These are phyloP conservation scores for Hirtodrosophila duncani DNA, from an alignment of 2,888 invertebrate species.

Conservation along the genomic window DNA sequence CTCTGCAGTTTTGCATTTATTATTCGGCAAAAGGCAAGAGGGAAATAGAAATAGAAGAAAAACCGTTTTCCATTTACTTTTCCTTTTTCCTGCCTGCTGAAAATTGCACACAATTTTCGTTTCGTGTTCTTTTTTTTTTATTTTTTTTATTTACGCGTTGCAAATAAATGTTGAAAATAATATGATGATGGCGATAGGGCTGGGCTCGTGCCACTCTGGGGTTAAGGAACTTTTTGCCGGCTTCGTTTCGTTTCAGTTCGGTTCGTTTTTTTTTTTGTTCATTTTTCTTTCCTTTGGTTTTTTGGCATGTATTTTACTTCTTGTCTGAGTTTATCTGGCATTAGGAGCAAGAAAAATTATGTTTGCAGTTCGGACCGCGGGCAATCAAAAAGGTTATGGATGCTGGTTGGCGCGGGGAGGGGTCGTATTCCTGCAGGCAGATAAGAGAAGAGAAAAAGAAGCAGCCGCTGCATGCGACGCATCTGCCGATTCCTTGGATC, in stretches of 20 bases:
- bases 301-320: slow-evolving; percentile 39
- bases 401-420: neutral
- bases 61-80: slow-evolving; percentile 30
- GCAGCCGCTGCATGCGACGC: slow-evolving; percentile 21
- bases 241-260: slow-evolving; percentile 26
- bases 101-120: slow-evolving; percentile 27
- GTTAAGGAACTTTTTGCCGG: slow-evolving; percentile 60
- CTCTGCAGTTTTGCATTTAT: slow-evolving; percentile 45
- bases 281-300: slow-evolving; percentile 2
- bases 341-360: slow-evolving; percentile 61
- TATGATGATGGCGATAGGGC: slow-evolving; percentile 22
- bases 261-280: neutral
- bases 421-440: slow-evolving; percentile 22
- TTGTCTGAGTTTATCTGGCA: slow-evolving; percentile 61
- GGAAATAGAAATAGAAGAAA: slow-evolving; percentile 1
- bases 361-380: slow-evolving; percentile 41
- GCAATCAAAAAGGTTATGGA: neutral
- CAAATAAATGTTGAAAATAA: slow-evolving; percentile 71
- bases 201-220: slow-evolving; percentile 33
- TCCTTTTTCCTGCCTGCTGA: slow-evolving; percentile 33
- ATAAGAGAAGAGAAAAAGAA: slow-evolving; percentile 27
- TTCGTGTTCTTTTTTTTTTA: slow-evolving; percentile 3
- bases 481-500: neutral
- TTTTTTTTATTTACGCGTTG: slow-evolving; percentile 56
- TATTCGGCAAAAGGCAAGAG: slow-evolving; percentile 16